These are phyloP conservation scores for Zeugodacus cucurbitae DNA, from an alignment of 1,140 invertebrate species.

Conservation along the genomic window DNA sequence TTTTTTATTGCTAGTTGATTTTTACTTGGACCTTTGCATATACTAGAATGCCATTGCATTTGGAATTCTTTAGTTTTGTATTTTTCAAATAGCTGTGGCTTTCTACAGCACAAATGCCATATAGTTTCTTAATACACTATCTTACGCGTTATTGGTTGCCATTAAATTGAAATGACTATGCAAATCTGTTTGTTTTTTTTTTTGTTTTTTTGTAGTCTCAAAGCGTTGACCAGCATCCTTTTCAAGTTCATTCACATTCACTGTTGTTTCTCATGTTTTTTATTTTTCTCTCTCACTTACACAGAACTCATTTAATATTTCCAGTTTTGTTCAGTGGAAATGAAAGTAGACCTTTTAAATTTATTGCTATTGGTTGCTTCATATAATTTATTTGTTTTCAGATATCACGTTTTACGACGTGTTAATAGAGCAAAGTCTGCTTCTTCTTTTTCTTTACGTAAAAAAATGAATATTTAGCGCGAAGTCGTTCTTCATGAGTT, in stretches of 20 bases:
- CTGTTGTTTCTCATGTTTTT: neutral
- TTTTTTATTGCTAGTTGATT: neutral
- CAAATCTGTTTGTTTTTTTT: neutral
- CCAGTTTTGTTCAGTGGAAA: neutral
- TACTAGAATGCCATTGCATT: too few species aligned
- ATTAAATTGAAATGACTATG: neutral
- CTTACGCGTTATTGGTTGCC: neutral
- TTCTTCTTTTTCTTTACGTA: neutral
- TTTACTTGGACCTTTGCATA: neutral
- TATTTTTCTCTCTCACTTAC: neutral
- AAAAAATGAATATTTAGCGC: too few species aligned
- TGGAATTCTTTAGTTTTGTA: neutral
- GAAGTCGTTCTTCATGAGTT: too few species aligned
- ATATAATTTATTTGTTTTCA: neutral
- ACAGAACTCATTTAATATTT: neutral
- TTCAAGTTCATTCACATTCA: conserved; percentile 36
- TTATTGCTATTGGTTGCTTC: neutral
- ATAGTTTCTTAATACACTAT: neutral
- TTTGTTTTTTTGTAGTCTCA: neutral
- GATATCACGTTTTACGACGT: neutral
- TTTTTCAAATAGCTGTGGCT: neutral
- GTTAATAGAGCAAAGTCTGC: neutral
- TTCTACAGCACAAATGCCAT: neutral
- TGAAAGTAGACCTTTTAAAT: neutral
- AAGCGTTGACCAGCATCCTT: neutral